Conservation (phyloP, 2,888 invertebrate species). For the Drosophila anceps region DNA sequence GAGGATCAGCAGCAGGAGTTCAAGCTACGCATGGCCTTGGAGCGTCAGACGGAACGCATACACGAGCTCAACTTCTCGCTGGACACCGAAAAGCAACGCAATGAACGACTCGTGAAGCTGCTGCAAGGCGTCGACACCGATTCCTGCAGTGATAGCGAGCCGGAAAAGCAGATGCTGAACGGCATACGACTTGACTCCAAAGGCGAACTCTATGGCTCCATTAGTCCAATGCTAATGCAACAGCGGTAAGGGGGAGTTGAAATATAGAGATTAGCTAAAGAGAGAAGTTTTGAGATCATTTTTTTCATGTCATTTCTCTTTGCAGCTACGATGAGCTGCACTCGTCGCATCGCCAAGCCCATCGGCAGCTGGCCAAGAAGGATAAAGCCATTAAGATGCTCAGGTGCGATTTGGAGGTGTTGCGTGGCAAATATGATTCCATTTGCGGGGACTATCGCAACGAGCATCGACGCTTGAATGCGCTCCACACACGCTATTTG, state of each 20-base stretch:
- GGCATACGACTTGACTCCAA: slow-evolving; percentile 44
- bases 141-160: slow-evolving; percentile 63
- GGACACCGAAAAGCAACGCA: slow-evolving; percentile 78
- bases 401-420: slow-evolving; percentile 72
- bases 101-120: slow-evolving; percentile 77
- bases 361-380: slow-evolving; percentile 78
- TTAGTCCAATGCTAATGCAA: slow-evolving; percentile 82
- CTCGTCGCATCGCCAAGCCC: slow-evolving; percentile 76
- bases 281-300: too few relatives aligned
- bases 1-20: slow-evolving; percentile 80
- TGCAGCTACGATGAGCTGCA: slow-evolving; percentile 81
- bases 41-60: slow-evolving; percentile 73
- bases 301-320: too few relatives aligned
- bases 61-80: slow-evolving; percentile 74
- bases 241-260: slow-evolving; percentile 67
- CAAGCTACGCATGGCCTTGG: slow-evolving; percentile 71
- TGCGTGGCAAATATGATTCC: slow-evolving; percentile 75
- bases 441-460: slow-evolving; percentile 72
- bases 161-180: slow-evolving; percentile 24
- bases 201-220: slow-evolving; percentile 62
- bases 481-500: slow-evolving; percentile 74
- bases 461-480: slow-evolving; percentile 72
- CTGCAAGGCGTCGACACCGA: slow-evolving; percentile 76
- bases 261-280: too few relatives aligned
- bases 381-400: slow-evolving; percentile 70